phyloP scores from a whole-genome alignment of 2,888 invertebrate genomes.

The Athetis lepigone region DNA sequence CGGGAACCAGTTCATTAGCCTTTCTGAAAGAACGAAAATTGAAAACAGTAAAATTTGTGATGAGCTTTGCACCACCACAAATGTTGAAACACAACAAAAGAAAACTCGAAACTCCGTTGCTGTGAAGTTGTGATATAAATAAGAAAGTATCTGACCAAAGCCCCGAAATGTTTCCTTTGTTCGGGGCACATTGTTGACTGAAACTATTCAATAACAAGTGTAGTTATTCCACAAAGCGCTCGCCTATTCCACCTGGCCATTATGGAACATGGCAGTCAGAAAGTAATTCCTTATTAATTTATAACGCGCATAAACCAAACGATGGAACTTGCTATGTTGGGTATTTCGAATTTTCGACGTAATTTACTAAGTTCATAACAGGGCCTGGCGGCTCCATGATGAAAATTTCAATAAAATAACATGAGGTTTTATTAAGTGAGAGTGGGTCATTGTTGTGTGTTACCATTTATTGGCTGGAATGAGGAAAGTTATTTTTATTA shows the following conservation, averaged over 20 bases:
- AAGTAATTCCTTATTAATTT: slow-evolving; percentile 79
- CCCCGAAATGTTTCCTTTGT: slow-evolving; percentile 66
- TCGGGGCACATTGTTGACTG: slow-evolving; percentile 70
- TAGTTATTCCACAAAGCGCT: slow-evolving; percentile 64
- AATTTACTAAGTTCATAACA: slow-evolving; percentile 58
- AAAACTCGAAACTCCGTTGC: slow-evolving; percentile 47
- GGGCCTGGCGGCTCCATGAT: slow-evolving; percentile 30
- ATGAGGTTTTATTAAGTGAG: slow-evolving; percentile 44
- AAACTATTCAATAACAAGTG: slow-evolving; percentile 77
- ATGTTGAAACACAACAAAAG: slow-evolving; percentile 54
- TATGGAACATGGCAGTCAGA: slow-evolving; percentile 55
- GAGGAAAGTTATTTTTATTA: slow-evolving; percentile 48
- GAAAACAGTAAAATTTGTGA: slow-evolving; percentile 27
- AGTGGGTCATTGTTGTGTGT: slow-evolving; percentile 39
- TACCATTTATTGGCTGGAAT: slow-evolving; percentile 47
- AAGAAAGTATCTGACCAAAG: slow-evolving; percentile 61
- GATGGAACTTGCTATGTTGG: slow-evolving; percentile 64
- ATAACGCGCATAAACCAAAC: slow-evolving; percentile 67
- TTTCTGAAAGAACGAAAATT: slow-evolving; percentile 23
- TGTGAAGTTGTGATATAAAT: slow-evolving; percentile 58
- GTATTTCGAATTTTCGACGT: slow-evolving; percentile 52
- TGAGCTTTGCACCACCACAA: slow-evolving; percentile 43
- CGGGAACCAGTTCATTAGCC: slow-evolving; percentile 27
- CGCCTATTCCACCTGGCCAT: slow-evolving; percentile 59
- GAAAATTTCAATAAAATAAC: slow-evolving; percentile 52